These are phyloP conservation scores for Popillia japonica DNA, from an alignment of 1,140 invertebrate genomes.

Conservation along the genomic window DNA sequence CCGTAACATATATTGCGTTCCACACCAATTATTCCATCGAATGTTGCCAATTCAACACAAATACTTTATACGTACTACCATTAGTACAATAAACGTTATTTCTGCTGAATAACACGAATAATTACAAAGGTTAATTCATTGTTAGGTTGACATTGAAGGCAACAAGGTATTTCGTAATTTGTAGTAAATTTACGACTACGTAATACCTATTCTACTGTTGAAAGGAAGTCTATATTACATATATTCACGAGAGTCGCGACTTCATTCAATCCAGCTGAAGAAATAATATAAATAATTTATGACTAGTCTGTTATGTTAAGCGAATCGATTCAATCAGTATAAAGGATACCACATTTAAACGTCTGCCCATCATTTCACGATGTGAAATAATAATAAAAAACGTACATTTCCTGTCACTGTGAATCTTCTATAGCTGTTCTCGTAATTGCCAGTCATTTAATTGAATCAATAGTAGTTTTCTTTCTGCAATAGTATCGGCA, in stretches of 20 bases:
- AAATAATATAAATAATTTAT: conserved; percentile 8
- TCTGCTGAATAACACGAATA: background rate
- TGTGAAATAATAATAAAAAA: background rate
- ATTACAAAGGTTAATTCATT: conserved; percentile 7
- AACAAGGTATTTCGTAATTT: conserved; percentile 9
- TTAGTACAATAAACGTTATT: background rate
- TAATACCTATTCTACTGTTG: background rate
- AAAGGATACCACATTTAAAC: conserved; percentile 18
- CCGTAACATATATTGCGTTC: no score
- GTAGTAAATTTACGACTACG: background rate
- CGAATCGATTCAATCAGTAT: background rate
- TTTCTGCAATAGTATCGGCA: background rate
- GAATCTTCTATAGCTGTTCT: background rate
- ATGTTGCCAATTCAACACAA: background rate
- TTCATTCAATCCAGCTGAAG: background rate
- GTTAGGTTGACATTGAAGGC: background rate
- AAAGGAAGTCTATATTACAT: background rate
- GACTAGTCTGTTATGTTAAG: conserved; percentile 1
- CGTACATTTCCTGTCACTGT: conserved; percentile 1
- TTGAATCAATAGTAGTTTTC: background rate
- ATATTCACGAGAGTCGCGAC: background rate
- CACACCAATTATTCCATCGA: no score
- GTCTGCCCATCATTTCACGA: conserved; percentile 8
- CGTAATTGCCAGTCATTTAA: background rate
- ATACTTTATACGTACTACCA: background rate